Conservation (phyloP, 2,888 invertebrate species). For the Cepaea hortensis region DNA sequence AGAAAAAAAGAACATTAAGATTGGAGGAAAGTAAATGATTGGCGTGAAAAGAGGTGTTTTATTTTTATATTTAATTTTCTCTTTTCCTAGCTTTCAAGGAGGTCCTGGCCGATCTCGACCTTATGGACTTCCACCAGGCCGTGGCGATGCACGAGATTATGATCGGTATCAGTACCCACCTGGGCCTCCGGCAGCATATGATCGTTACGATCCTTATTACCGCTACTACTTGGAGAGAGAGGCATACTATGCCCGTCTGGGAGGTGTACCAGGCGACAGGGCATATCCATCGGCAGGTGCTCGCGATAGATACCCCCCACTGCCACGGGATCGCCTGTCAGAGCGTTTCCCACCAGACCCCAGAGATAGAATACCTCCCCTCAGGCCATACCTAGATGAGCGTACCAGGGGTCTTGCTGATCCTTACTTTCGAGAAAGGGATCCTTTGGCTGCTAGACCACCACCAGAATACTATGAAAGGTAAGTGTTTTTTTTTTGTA, state of each 20-base stretch:
- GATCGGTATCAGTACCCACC: slow-evolving; percentile 49
- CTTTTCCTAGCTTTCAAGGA: slow-evolving; percentile 40
- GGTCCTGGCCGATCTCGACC: slow-evolving; percentile 54
- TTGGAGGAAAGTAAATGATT: no score
- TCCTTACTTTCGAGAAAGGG: slow-evolving; percentile 64
- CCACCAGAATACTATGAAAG: slow-evolving; percentile 60
- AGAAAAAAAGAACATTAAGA: no score
- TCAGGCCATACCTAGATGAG: slow-evolving; percentile 56
- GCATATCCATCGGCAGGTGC: slow-evolving; percentile 57
- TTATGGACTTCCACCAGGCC: slow-evolving; percentile 51
- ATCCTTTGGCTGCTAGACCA: slow-evolving; percentile 52
- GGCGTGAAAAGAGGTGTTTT: no score
- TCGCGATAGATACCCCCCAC: slow-evolving; percentile 54
- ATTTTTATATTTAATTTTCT: not conserved
- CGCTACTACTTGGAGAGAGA: slow-evolving; percentile 58
- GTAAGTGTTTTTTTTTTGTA: slow-evolving; percentile 22
- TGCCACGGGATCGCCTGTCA: slow-evolving; percentile 48
- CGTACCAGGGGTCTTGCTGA: slow-evolving; percentile 56
- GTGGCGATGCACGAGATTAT: slow-evolving; percentile 42
- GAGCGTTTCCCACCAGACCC: slow-evolving; percentile 55
- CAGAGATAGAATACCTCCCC: slow-evolving; percentile 58
- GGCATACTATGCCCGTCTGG: slow-evolving; percentile 60
- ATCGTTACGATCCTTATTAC: slow-evolving; percentile 56
- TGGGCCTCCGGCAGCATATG: slow-evolving; percentile 49
- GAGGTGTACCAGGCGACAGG: slow-evolving; percentile 60